Conservation (phyloP, 2,888 invertebrate species). For the Pammene aurita region DNA sequence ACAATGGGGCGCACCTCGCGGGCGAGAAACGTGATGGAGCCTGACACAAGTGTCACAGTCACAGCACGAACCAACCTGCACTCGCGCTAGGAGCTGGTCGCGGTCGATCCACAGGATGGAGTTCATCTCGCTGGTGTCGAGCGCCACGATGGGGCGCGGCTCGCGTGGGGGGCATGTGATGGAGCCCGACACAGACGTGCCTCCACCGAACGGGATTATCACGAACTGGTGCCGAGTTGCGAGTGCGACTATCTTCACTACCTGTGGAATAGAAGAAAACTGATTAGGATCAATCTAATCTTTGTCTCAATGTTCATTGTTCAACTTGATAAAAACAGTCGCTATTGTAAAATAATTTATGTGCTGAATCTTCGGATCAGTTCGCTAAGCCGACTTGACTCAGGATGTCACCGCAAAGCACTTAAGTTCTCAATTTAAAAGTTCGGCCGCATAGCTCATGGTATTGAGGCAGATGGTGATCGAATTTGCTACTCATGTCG, state of each 20-base stretch:
- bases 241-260: slow-evolving; percentile 89
- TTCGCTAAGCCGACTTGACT: too few species aligned
- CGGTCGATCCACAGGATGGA: slow-evolving; percentile 96
- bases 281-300: too few species aligned
- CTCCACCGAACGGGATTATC: slow-evolving; percentile 97
- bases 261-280: slow-evolving; percentile 66
- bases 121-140: slow-evolving; percentile 99
- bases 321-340: too few species aligned
- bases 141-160: slow-evolving; percentile 89
- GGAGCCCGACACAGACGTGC: slow-evolving; percentile 95
- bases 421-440: too few species aligned
- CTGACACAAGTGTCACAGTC: too few species aligned
- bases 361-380: too few species aligned
- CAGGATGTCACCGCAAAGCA: too few species aligned
- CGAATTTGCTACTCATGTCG: too few species aligned
- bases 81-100: slow-evolving; percentile 71
- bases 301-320: too few species aligned
- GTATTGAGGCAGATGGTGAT: too few species aligned
- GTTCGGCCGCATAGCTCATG: too few species aligned
- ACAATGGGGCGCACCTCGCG: slow-evolving; percentile 88
- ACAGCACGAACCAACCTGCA: slow-evolving; percentile 71
- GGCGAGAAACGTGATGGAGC: slow-evolving; percentile 93
- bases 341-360: too few species aligned
- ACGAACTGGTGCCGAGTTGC: slow-evolving; percentile 90
- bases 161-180: slow-evolving; percentile 90